phyloP scores from a whole-genome alignment of 2,113 vertebrate species.

The Hirundichthys speculiger region DNA sequence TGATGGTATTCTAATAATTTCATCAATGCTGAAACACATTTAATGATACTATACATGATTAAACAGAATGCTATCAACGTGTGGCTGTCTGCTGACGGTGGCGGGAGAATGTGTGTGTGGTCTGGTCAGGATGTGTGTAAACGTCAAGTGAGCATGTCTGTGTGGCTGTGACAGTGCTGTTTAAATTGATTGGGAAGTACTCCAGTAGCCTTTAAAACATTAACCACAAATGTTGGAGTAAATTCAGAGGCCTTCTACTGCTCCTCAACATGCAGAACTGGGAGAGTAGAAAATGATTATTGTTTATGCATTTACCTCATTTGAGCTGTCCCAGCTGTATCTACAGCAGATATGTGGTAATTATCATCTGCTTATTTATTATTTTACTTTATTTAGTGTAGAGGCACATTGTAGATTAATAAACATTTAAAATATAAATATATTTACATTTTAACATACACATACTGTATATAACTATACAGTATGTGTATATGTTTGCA shows the following conservation, averaged over 20 bases:
- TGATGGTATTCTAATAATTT: conserved; percentile 51
- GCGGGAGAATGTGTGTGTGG: no score
- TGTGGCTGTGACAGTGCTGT: conserved; percentile 31
- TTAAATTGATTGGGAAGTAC: conserved; percentile 61
- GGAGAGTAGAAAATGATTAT: no score
- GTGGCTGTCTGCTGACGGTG: no score
- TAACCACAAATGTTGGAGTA: conserved; percentile 56
- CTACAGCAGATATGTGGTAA: conserved; percentile 43
- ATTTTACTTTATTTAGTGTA: no score
- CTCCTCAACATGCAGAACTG: conserved; percentile 47
- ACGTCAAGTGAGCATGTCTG: neutral
- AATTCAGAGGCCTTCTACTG: conserved; percentile 42
- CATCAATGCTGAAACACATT: conserved; percentile 28
- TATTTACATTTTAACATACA: no score
- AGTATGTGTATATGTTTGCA: no score
- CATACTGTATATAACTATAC: no score
- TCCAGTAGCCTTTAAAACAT: conserved; percentile 71
- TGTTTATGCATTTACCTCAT: no score
- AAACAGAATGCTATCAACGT: no score
- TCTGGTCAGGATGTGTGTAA: neutral
- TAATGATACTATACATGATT: conserved; percentile 16
- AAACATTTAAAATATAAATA: no score
- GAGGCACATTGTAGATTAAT: no score
- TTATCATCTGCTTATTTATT: conserved; percentile 45
- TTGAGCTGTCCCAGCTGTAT: conserved; percentile 76